A percentile compares a stretch with the other conserved stretches of the same genome.
phyloP scores from a whole-genome alignment of 2,888 invertebrate species.

The Diachrysia chrysitis region DNA sequence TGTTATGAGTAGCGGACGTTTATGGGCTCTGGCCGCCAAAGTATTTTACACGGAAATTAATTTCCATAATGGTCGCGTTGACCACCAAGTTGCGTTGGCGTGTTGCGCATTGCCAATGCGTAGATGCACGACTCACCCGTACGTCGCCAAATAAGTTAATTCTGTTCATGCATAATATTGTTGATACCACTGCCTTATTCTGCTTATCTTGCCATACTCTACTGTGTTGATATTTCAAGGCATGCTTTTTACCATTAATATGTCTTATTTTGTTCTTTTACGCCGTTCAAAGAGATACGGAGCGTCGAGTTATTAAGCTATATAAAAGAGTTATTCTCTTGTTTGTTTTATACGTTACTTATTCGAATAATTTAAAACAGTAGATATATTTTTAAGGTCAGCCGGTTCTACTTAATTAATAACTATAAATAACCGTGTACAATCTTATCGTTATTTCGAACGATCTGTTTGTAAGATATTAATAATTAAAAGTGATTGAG shows the following conservation, averaged over 20 bases:
- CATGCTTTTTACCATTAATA: conserved; percentile 44
- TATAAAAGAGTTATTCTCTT: conserved; percentile 24
- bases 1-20: conserved; percentile 48
- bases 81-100: conserved; percentile 55
- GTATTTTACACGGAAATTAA: conserved; percentile 65
- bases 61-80: conserved; percentile 63
- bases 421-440: conserved; percentile 24
- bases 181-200: conserved; percentile 51
- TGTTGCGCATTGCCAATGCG: conserved; percentile 54
- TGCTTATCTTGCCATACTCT: conserved; percentile 51
- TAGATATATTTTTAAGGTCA: conserved; percentile 33
- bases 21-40: conserved; percentile 54
- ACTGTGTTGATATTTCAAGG: conserved; percentile 53
- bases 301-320: conserved; percentile 33
- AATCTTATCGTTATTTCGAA: conserved; percentile 13
- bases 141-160: conserved; percentile 59
- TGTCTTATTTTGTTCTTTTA: conserved; percentile 50
- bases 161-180: conserved; percentile 55
- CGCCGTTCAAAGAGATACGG: conserved; percentile 29
- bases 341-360: conserved; percentile 34
- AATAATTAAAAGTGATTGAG: conserved; percentile 23
- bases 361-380: conserved; percentile 26
- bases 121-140: conserved; percentile 51
- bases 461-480: conserved; percentile 21
- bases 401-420: conserved; percentile 38